Evolutionary conservation across 2,113 vertebrate genomes (phyloP).

Genomic region (Opisthocomus hoazin): DNA sequence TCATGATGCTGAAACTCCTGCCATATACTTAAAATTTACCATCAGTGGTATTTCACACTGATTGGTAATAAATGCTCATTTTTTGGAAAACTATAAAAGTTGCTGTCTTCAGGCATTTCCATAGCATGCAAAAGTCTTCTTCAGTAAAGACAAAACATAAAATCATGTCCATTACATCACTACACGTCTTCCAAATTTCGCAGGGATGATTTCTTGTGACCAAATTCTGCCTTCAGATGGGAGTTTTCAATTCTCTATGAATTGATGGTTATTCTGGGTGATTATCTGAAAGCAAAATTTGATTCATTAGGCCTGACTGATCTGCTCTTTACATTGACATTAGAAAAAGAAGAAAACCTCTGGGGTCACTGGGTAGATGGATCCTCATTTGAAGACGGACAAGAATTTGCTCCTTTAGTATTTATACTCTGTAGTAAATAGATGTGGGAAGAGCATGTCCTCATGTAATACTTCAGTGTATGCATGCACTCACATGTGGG

Average conservation of each 20-base stretch:
- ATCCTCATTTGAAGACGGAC: not conserved
- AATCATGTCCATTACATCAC: not conserved
- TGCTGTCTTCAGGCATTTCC: not conserved
- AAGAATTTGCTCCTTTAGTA: not conserved
- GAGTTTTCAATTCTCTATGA: not conserved
- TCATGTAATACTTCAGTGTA: not conserved
- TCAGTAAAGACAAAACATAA: not conserved
- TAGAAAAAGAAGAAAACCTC: not conserved
- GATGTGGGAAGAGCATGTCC: not conserved
- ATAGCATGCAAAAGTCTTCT: not conserved
- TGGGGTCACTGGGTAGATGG: not conserved
- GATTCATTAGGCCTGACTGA: not conserved
- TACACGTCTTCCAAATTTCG: not conserved
- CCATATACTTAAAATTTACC: conserved; percentile 23
- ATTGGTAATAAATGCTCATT: conserved; percentile 52
- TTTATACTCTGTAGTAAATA: not conserved
- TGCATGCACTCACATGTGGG: not conserved
- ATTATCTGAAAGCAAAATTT: not conserved
- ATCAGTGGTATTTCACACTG: not conserved
- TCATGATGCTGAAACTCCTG: not conserved
- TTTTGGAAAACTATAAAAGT: conserved; percentile 7
- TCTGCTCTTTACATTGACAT: not conserved
- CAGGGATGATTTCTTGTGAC: not conserved
- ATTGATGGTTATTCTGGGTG: not conserved
- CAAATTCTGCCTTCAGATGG: not conserved